Evolutionary conservation across 2,113 vertebrate species (phyloP).

Genomic region (Dasyurus viverrinus): DNA sequence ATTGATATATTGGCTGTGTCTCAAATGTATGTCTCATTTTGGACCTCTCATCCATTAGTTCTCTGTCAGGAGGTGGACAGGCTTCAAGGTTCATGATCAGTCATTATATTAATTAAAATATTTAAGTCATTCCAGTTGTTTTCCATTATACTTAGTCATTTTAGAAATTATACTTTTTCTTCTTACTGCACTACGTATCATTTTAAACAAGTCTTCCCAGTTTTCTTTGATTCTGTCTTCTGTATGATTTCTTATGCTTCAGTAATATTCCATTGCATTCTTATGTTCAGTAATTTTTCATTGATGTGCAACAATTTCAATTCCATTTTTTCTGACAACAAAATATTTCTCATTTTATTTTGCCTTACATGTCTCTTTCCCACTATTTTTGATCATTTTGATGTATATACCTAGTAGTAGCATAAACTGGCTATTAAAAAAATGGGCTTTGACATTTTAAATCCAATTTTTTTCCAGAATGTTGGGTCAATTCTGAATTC

Average conservation of each 20-base stretch:
- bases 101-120: background rate
- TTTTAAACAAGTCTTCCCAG: background rate
- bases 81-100: background rate
- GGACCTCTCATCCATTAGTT: background rate
- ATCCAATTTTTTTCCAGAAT: background rate
- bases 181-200: background rate
- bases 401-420: background rate
- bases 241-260: background rate
- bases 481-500: background rate
- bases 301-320: background rate
- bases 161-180: background rate
- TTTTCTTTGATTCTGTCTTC: background rate
- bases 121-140: background rate
- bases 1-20: background rate
- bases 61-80: background rate
- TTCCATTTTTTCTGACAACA: background rate
- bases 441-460: background rate
- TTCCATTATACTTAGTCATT: background rate
- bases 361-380: background rate
- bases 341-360: background rate
- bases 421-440: background rate
- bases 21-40: background rate
- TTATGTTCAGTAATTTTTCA: background rate
- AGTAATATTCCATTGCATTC: background rate
- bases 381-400: background rate